phyloP scores from a whole-genome alignment of 1,140 invertebrate genomes.

The Scaptomyza pallida region DNA sequence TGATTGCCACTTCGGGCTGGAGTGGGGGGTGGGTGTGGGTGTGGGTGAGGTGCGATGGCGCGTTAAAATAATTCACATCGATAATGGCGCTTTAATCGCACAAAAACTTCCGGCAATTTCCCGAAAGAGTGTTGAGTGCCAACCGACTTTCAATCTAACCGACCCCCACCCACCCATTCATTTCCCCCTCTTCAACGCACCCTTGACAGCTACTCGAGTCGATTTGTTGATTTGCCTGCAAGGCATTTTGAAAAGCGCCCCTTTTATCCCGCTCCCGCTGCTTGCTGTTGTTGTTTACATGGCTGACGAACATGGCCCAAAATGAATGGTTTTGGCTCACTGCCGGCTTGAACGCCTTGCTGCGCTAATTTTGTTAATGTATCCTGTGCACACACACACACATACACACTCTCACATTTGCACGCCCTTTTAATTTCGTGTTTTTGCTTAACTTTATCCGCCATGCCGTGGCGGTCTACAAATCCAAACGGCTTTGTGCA shows the following conservation, averaged over 20 bases:
- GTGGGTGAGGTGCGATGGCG: constrained; percentile 15
- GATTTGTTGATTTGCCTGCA: constrained; percentile 65
- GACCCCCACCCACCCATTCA: too few relatives aligned
- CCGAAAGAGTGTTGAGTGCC: constrained; percentile 70
- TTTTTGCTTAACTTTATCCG: constrained; percentile 74
- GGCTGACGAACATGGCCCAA: constrained; percentile 35
- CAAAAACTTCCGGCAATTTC: constrained; percentile 79
- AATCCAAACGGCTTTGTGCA: constrained; percentile 75
- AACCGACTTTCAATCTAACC: too few relatives aligned
- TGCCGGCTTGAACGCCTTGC: constrained; percentile 57
- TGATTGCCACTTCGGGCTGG: constrained; percentile 54
- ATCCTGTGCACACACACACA: constrained; percentile 50
- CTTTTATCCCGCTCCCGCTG: background rate
- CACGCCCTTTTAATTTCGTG: constrained; percentile 69
- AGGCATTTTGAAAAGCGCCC: constrained; percentile 22
- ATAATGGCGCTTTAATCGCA: constrained; percentile 80
- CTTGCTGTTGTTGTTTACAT: constrained; percentile 30
- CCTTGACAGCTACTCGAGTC: constrained; percentile 10
- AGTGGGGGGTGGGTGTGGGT: background rate
- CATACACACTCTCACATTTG: background rate
- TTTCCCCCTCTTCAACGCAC: constrained; percentile 2
- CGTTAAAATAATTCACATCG: constrained; percentile 80
- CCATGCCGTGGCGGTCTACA: constrained; percentile 69
- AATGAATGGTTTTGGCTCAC: constrained; percentile 28
- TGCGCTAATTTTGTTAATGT: constrained; percentile 82